Evolutionary conservation across 1,140 invertebrate genomes (phyloP), one percentile per base, ranked within the genome.

Genomic region (Matsumurasca onukii): DNA sequence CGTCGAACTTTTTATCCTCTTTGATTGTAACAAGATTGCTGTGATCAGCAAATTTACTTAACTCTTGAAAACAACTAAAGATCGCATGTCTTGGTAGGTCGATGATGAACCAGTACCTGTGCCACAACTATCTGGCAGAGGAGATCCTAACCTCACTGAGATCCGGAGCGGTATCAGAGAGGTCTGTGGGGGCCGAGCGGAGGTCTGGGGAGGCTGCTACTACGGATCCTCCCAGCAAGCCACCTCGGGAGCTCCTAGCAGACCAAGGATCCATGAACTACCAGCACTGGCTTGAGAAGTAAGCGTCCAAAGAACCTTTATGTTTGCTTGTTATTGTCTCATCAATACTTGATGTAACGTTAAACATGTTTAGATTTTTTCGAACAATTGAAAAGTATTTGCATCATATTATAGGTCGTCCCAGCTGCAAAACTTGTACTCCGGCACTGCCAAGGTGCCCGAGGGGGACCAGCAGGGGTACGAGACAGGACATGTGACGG

Each of bases 71-170:
- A n/a, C n/a, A n/a, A n/a, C n/a, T n/a, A n/a, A n/a, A n/a, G n/a
- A n/a, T n/a, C n/a, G n/a, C n/a, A n/a, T n/a, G n/a, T 63, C 2
- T 49, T 66, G 59, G 5, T 45, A 90, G 88, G 73, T 84, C 84
- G 76, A 86, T 84, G 80, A 89, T 90, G 86, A 89, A 89, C 73
- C 87, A 90, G 74, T 89, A 88, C 78, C 80, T 88, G 20, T 89
- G 88, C 72, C 83, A 87, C 29, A 88, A 83, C 74, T 90, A 86
- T 74, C 75, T 90, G 5, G 88, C 88, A 0, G 86, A 88, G 70
- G 84, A 89, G 80, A 89, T 90, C 70, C 78, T 89, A 24, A 81
- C 83, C 29, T 83, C 87, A 72, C 83, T 89, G 73, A 80, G 78
- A 30, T 75, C 79, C 2, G n/a, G n/a, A n/a, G n/a, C n/a, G n/a